Base-by-base conservation (phyloP, 2,888 invertebrate genomes). In the Arge pagana region DNA sequence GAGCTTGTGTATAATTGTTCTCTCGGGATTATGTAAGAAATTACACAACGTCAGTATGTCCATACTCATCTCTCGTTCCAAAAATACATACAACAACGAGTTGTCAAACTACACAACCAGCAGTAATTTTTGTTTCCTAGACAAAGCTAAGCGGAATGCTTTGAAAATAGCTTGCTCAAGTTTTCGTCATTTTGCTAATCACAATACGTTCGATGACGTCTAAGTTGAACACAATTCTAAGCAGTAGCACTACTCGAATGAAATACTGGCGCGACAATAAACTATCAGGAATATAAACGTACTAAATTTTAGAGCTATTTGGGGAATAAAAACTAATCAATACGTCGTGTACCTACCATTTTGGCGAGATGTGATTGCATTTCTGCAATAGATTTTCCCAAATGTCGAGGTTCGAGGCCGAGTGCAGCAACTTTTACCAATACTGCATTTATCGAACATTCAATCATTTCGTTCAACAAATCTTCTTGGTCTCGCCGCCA, bases 391-490 rank as follows among this genome's bases (percentile, higher is more conserved):
- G 88, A 85, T 80, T 90, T 85, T 30, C 96, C 96, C 60, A 98
- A 82, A 81, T 97, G 96, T 61, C 89, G 82, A 16, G 94, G 93
- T 68, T 92, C 87, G 64, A 99, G 81, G 23, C 96, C 97, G 66
- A 98, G 80, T 6, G 96, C 89, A 50, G 99, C 98, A 45, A 97
- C 96, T 86, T 99, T 99, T 64, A 99, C 95, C 55, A 99, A 83
- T 68, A 99, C 89, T 51, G 98, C 96, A 72, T 96, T 87, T 58
- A 99, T 84, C 66, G 89, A 87, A 74, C 90, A 90, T 64, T 87
- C 86, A 71, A 99, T 94, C 97, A 99, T 99, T 83, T 98, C 97
- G 74, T 92, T 87, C 53, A 99, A 80, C 58, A 99, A 81, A 77
- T 95, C 93, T 70, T 86, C 85, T 81, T 99, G 99, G 78, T 98